Conservation (phyloP, 2,888 invertebrate species). For the Empis livida region DNA sequence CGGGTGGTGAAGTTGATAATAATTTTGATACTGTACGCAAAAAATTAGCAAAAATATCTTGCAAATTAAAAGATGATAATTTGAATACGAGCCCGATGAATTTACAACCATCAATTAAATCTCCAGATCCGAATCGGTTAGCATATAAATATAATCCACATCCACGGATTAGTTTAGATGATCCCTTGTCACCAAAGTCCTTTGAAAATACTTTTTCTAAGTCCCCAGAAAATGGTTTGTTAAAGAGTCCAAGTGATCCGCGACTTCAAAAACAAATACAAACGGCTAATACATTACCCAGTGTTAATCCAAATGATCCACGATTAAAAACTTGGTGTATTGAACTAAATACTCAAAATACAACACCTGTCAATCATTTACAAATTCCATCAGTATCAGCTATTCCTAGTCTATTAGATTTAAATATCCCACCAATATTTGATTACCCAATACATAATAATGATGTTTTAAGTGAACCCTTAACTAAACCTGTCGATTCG, state of each 20-base stretch:
- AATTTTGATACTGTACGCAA: slow-evolving; percentile 18
- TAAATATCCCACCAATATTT: background rate
- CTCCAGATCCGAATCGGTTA: slow-evolving; percentile 18
- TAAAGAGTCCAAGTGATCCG: slow-evolving; percentile 8
- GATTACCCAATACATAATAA: too few species aligned
- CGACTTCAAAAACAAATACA: slow-evolving; percentile 7
- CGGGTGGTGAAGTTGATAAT: slow-evolving; percentile 5
- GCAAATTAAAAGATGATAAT: background rate
- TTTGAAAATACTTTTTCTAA: too few species aligned
- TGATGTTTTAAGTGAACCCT: background rate
- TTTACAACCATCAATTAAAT: slow-evolving; percentile 8
- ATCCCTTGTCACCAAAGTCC: too few species aligned
- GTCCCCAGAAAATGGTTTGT: background rate
- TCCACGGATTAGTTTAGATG: background rate
- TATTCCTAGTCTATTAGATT: slow-evolving; percentile 8
- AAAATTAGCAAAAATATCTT: slow-evolving; percentile 18
- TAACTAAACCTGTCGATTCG: background rate
- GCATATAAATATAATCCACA: slow-evolving; percentile 38
- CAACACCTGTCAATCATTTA: too few species aligned
- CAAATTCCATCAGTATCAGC: background rate
- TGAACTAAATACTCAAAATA: too few species aligned
- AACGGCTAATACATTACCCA: slow-evolving; percentile 13
- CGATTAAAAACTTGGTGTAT: slow-evolving; percentile 11
- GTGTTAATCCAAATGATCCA: slow-evolving; percentile 17
- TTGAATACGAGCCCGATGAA: slow-evolving; percentile 1